phyloP scores from a whole-genome alignment of 2,888 invertebrate genomes.

The Saturnia pavonia region DNA sequence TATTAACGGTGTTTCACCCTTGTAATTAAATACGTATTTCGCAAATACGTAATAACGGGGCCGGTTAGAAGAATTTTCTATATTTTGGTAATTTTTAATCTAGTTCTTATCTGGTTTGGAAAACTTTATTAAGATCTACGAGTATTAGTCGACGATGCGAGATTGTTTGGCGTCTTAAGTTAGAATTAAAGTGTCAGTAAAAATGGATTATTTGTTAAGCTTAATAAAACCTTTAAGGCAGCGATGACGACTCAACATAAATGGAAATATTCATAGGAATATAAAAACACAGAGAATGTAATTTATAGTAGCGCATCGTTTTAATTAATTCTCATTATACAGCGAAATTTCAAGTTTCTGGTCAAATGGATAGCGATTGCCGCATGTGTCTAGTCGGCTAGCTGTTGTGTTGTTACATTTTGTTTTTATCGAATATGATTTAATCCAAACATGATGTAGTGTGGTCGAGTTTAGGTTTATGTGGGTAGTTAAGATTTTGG shows the following conservation, averaged over 20 bases:
- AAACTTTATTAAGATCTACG: background rate
- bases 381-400: conserved; percentile 40
- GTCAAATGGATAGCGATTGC: conserved; percentile 55
- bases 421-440: background rate
- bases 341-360: conserved; percentile 68
- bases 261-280: background rate
- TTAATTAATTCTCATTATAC: conserved; percentile 56
- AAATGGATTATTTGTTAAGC: background rate
- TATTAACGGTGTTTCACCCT: too few species aligned
- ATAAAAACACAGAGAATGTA: conserved; percentile 9
- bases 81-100: background rate
- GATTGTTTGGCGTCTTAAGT: background rate
- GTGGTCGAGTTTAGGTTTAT: background rate
- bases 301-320: conserved; percentile 31
- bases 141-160: background rate
- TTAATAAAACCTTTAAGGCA: background rate
- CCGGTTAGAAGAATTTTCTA: background rate
- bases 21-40: background rate
- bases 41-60: background rate
- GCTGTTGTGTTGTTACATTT: background rate
- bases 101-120: background rate
- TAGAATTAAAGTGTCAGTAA: too few species aligned
- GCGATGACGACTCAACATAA: background rate
- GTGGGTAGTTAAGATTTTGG: too few species aligned
- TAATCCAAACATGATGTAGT: background rate